Evolutionary conservation across 1,140 invertebrate species (phyloP).

Genomic region (Dinoponera quadriceps): DNA sequence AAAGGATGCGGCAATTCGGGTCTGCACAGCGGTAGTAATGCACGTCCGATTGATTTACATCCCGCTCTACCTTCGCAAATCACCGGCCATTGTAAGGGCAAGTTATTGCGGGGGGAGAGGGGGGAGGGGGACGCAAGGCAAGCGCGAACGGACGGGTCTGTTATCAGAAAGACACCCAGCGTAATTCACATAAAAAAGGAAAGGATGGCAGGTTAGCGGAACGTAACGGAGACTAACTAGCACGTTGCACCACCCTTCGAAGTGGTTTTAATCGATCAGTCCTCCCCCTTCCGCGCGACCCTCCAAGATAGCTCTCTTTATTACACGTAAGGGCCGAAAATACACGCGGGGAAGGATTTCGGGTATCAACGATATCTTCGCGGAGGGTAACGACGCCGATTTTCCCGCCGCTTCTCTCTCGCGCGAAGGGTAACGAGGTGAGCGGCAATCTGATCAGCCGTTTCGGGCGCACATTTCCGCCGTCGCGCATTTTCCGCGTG

Average conservation of each 20-base stretch:
- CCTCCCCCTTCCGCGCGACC: conserved; percentile 2
- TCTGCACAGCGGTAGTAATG: neutral
- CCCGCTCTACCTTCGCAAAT: conserved; percentile 26
- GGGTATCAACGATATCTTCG: conserved; percentile 44
- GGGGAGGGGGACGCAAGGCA: conserved; percentile 4
- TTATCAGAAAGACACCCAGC: conserved; percentile 37
- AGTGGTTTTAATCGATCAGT: conserved; percentile 45
- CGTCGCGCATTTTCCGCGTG: neutral
- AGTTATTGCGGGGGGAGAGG: conserved; percentile 17
- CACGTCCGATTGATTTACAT: conserved; percentile 37
- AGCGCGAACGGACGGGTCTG: neutral
- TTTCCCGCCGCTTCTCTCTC: neutral
- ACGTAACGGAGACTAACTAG: neutral
- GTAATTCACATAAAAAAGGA: conserved; percentile 20
- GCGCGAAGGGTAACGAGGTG: neutral
- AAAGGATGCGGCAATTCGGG: conserved; percentile 32
- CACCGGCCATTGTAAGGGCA: conserved; percentile 20
- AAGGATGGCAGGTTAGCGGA: conserved; percentile 20
- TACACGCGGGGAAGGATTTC: conserved; percentile 20
- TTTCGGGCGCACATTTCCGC: conserved; percentile 1
- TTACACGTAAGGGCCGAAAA: conserved; percentile 61
- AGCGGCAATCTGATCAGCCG: conserved; percentile 10
- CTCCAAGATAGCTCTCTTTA: conserved; percentile 21
- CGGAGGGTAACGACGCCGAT: neutral
- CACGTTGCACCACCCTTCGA: conserved; percentile 1